These are phyloP conservation scores for Mystacides longicornis DNA, from an alignment of 2,888 invertebrate genomes.

Conservation along the genomic window DNA sequence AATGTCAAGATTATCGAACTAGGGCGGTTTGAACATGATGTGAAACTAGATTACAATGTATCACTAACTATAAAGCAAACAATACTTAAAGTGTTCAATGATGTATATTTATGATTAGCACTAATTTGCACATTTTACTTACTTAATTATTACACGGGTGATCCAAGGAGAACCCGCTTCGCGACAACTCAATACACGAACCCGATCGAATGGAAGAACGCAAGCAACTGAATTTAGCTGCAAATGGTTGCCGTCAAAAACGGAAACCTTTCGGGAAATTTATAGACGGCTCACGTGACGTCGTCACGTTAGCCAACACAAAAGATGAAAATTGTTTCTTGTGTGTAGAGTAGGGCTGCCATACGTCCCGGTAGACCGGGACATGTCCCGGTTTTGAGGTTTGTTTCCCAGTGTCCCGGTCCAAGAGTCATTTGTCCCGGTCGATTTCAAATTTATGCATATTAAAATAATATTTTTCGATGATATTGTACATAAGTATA, in stretches of 20 bases:
- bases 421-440: too few relatives aligned
- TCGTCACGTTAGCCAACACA: constrained; percentile 4
- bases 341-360: too few relatives aligned
- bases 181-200: constrained; percentile 13
- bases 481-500: too few relatives aligned
- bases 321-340: too few relatives aligned
- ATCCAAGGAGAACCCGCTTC: constrained; percentile 14
- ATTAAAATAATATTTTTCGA: too few relatives aligned
- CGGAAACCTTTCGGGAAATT: too few relatives aligned
- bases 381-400: too few relatives aligned
- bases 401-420: too few relatives aligned
- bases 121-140: constrained; percentile 9
- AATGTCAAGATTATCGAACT: constrained; percentile 18
- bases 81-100: not conserved
- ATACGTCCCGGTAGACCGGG: too few relatives aligned
- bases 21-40: constrained; percentile 8
- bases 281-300: constrained; percentile 10
- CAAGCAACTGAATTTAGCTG: constrained; percentile 6
- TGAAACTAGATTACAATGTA: not conserved
- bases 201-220: constrained; percentile 6
- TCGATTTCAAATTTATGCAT: too few relatives aligned
- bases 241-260: not conserved
- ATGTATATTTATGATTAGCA: not conserved
- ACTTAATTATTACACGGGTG: constrained; percentile 16
- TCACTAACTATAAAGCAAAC: not conserved